Evolutionary conservation across 2,797 vertebrate species (phyloP).

Genomic region (Crenuchus spilurus): DNA sequence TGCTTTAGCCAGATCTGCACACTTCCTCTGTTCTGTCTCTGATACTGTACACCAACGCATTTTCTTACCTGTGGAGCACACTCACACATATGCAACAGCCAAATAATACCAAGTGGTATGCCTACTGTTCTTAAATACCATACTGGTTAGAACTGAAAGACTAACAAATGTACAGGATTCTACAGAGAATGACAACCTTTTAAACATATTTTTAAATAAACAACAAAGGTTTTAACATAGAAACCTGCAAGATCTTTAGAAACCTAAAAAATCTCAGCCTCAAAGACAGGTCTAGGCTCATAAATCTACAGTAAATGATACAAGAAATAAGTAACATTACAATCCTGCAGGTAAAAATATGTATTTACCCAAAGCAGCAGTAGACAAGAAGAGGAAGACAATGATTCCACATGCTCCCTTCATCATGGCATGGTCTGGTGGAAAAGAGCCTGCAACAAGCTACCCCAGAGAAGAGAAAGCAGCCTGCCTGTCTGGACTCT

Average conservation of each 20-base stretch:
- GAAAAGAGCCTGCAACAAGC: background rate
- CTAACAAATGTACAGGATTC: background rate
- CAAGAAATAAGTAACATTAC: background rate
- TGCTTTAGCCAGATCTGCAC: slow-evolving; percentile 85
- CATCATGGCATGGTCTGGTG: slow-evolving; percentile 61
- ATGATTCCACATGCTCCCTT: slow-evolving; percentile 58
- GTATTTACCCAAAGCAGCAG: slow-evolving; percentile 70
- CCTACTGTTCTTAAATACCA: no score
- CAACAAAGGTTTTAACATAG: no score
- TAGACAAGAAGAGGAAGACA: slow-evolving; percentile 59
- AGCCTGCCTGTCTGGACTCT: slow-evolving; percentile 15
- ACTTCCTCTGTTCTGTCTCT: slow-evolving; percentile 87
- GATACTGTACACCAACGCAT: slow-evolving; percentile 91
- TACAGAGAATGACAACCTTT: background rate
- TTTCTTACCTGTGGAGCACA: slow-evolving; percentile 83
- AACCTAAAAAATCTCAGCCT: no score
- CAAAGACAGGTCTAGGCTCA: background rate
- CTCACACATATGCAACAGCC: background rate
- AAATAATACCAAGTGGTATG: background rate
- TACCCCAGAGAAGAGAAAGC: slow-evolving; percentile 12
- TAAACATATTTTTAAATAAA: no score
- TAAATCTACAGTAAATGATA: background rate
- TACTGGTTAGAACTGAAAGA: background rate
- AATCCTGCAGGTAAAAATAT: background rate
- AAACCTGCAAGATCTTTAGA: no score